Evolutionary conservation across 2,888 invertebrate species (phyloP), one percentile per base, ranked within the genome.

Genomic region (Clusia tigrina): DNA sequence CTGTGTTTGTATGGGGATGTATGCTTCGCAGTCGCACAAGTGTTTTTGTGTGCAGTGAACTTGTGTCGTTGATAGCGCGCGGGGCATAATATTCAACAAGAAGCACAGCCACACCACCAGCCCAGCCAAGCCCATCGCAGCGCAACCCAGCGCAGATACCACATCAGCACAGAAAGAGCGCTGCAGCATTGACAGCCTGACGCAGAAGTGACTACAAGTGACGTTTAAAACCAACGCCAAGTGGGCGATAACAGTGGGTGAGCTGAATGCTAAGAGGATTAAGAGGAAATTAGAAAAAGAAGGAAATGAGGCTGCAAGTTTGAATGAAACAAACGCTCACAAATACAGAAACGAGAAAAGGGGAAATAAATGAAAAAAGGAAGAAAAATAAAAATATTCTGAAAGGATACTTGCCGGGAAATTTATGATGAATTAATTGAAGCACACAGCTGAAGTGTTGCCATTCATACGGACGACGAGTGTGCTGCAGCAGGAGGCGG

Each of bases 21-120:
- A 26, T 54, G 54, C 3, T 17, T 42, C 3, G 6, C 6, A 42
- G 9, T 3, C n/a, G 42, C 42, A 15, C 42, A 12, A 42, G 42
- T 6, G 3, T 42, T 42, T 42, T 42, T 42, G n/a, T 55, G 56
- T 24, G 42, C 56, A 57, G 46, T 57, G 56, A 57, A 57, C 56
- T 25, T 57, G 22, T 42, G 42, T 46, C 42, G 46, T 46, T 25
- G 56, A 10, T 57, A 25, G 46, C 9, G n/a, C 42, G 42, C 9
- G n/a, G n/a, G 15, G n/a, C 3, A 10, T 12, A 51, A 32, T 51
- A 62, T n/a, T 55, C 64, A 54, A 69, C 15, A 24, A 54, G 17
- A 56, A 63, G 48, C 64, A 66, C 68, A 64, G 54, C 65, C 60
- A 60, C 69, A 32, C 32, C n/a, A n/a, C n/a, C n/a, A n/a, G n/a